Evolutionary conservation across 2,888 invertebrate species (phyloP), one percentile per base, ranked within the genome.

Genomic region (Acronicta aceris): DNA sequence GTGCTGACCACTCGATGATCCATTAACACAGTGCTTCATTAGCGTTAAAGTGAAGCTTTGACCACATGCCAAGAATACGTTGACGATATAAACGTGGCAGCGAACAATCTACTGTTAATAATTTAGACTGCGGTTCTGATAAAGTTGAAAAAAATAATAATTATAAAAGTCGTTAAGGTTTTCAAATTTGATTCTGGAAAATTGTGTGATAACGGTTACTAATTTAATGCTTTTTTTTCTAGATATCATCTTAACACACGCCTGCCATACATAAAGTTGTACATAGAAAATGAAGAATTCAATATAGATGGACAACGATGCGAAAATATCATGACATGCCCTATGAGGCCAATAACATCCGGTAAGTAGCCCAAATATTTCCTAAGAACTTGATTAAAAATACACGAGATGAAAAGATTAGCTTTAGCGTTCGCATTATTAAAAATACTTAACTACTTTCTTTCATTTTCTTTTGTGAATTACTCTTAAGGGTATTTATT

Each of bases 241-340:
- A 93, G 98, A 85, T 98, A 98, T 89, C 97, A 97, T 83, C 95
- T 98, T 54, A 98, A 98, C 95, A 98, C 98, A 5, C 95, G 98
- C 43, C 95, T 97, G 83, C 98, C 98, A 21, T 98, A 98, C 94
- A 98, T 98, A 87, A 98, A 98, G 92, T 95, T 98, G 78, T 98
- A 98, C 93, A 97, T 98, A 81, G 98, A 98, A 89, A 98, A 98
- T 88, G 98, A 98, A 87, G 98, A 98, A 89, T 98, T 98, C 93
- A 98, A 98, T 88, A 98, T 98, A 78, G 98, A 98, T 81, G 98
- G 98, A 1, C 98, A 98, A 84, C 95, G 98, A 57, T 98, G 98
- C 86, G 98, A 98, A 91, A 98, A 98, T 89, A 98, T 98, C 79
- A 98, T 98, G 97, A 98, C 98, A 0, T 98, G 98, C 83, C 98